Conservation (phyloP, 2,888 invertebrate species). For the Brenthis daphne region DNA sequence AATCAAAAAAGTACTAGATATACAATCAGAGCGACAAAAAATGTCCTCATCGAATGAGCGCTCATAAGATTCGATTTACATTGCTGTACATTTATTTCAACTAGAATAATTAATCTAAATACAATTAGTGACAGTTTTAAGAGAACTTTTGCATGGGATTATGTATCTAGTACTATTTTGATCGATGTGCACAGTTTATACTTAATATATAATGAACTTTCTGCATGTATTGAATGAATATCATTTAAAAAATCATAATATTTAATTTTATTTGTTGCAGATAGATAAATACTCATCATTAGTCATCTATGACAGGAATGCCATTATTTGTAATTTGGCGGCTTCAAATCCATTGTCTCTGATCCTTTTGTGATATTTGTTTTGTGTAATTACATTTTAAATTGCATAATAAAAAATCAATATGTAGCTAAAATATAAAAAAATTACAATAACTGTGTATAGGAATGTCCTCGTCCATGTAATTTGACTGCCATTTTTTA, state of each 20-base stretch:
- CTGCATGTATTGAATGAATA: no score
- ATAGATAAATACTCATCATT: slow-evolving; percentile 54
- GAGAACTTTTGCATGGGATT: no score
- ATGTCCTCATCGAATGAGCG: no score
- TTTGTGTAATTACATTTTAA: slow-evolving; percentile 15
- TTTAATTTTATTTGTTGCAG: slow-evolving; percentile 50
- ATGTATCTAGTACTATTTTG: no score
- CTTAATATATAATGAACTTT: no score
- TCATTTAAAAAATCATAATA: slow-evolving; percentile 1
- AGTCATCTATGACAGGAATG: slow-evolving; percentile 42
- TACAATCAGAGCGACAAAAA: no score
- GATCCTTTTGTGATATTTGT: slow-evolving; percentile 38
- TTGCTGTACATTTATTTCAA: no score
- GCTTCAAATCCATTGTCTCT: slow-evolving; percentile 49
- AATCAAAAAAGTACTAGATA: no score
- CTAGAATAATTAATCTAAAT: no score
- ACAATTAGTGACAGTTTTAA: no score
- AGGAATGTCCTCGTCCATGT: slow-evolving; percentile 15
- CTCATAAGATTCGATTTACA: no score
- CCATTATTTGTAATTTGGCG: slow-evolving; percentile 57
- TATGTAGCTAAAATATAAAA: slow-evolving; percentile 1
- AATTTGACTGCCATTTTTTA: slow-evolving; percentile 32
- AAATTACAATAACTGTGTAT: background rate
- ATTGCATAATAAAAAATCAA: slow-evolving; percentile 13
- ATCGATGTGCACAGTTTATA: no score